Conservation (phyloP, 1,140 invertebrate genomes). For the Mamestra configurata region DNA sequence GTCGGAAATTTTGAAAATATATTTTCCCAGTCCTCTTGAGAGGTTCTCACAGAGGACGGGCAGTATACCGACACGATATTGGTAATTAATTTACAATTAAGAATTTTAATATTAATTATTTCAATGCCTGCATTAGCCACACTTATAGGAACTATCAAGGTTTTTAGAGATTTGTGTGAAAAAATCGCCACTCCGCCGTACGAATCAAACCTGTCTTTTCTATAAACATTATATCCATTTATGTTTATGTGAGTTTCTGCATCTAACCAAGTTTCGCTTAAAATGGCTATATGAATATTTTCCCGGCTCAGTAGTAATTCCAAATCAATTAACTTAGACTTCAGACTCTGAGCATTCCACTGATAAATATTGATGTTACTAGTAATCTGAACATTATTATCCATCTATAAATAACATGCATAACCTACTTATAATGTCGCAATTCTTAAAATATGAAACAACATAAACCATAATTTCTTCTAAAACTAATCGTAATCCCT, state of each 20-base stretch:
- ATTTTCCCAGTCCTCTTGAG: background rate
- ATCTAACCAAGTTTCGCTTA: slow-evolving; percentile 1
- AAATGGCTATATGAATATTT: too few species aligned
- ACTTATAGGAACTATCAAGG: background rate
- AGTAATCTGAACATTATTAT: background rate
- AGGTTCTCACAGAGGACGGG: background rate
- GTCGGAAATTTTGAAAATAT: slow-evolving; percentile 6
- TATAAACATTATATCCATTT: background rate
- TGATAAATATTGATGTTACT: background rate
- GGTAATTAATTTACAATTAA: slow-evolving; percentile 41
- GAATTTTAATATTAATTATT: slow-evolving; percentile 37
- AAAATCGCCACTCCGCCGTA: slow-evolving; percentile 46
- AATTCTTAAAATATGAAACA: background rate
- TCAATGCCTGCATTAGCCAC: slow-evolving; percentile 1
- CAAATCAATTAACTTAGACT: background rate
- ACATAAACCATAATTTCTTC: background rate
- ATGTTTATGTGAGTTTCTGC: background rate
- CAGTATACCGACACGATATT: slow-evolving; percentile 45
- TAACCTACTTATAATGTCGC: background rate
- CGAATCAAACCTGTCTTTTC: slow-evolving; percentile 21
- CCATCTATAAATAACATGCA: too few species aligned
- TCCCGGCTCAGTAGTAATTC: background rate
- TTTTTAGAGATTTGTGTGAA: slow-evolving; percentile 34
- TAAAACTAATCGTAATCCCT: too few species aligned
- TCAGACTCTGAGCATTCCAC: background rate